Evolutionary conservation across 2,113 vertebrate species (phyloP).

Genomic region (Picathartes gymnocephalus): DNA sequence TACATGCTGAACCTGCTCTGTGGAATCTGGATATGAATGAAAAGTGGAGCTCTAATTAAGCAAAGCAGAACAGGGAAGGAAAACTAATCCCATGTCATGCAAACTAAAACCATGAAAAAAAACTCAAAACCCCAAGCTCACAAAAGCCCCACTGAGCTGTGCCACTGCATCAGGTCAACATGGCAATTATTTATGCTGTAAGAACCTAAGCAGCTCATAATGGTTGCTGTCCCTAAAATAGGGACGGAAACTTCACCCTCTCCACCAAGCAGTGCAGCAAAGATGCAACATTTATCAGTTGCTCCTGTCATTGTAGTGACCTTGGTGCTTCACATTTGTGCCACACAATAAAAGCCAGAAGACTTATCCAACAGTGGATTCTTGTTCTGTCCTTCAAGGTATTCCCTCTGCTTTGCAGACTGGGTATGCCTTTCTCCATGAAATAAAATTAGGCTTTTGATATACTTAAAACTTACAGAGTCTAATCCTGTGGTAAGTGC

Average conservation of each 20-base stretch:
- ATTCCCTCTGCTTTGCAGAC: neutral
- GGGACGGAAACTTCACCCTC: neutral
- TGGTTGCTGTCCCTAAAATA: neutral
- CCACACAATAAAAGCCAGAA: neutral
- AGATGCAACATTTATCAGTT: neutral
- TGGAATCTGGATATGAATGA: neutral
- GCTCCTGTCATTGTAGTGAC: neutral
- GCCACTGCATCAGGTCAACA: neutral
- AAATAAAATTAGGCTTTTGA: neutral
- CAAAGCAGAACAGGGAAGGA: neutral
- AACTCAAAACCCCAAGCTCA: neutral
- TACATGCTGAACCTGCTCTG: neutral
- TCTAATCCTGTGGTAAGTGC: neutral
- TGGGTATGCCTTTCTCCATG: neutral
- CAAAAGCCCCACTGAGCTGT: neutral
- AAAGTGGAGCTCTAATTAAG: neutral
- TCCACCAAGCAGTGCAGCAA: neutral
- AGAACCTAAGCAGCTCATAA: neutral
- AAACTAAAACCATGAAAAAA: neutral
- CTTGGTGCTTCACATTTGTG: neutral
- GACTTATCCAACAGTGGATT: neutral
- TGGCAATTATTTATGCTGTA: neutral
- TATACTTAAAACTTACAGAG: constrained; percentile 43
- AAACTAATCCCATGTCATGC: neutral
- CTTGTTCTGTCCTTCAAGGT: neutral